Evolutionary conservation across 2,888 invertebrate species (phyloP), one percentile per base, ranked within the genome.

Genomic region (Spicauda simplicius): DNA sequence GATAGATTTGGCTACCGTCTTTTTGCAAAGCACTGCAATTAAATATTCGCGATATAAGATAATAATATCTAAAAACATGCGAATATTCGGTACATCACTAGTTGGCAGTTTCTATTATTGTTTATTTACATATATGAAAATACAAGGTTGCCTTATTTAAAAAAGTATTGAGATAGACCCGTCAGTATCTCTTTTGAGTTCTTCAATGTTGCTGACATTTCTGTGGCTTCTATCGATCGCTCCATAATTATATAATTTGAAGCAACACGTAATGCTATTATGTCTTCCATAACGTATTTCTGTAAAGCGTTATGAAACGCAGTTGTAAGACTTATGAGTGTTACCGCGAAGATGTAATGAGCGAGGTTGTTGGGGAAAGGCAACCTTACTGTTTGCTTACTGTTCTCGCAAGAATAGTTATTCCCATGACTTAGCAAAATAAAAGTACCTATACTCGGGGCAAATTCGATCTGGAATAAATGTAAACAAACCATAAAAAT

Each of bases 271-370:
- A 50, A 50, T 59, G 30, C 50, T 58, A 30, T 59, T 59, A 59
- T 50, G 59, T 50, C 16, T 50, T 20, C 54, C 48, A 48, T 16
- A 14, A 57, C 30, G 37, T 19, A 41, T 18, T 41, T 57, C 2
- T 57, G 19, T n/a, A 19, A 18, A 57, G 19, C 50, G 52, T 61
- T 61, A 53, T 12, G 60, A 33, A 61, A 61, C 52, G 30, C 55
- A 55, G 30, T 55, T 11, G 56, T 25, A 56, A 60, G n/a, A 16
- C 16, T 14, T 2, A 48, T 6, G 7, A 48, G 48, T 16, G n/a
- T 48, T 48, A 16, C n/a, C 5, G 5, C 4, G 7, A 48, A 16
- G 48, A 41, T 41, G 14, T 41, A 41, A 41, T 41, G 41, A 12
- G 14, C 10, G 14, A 41, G 41, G 12, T 41, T 41, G 41, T 5